Percentiles rank a stretch among this genome's conserved stretches.
Conservation (phyloP, 2,113 vertebrate species). For the Cochlearius cochlearius region DNA sequence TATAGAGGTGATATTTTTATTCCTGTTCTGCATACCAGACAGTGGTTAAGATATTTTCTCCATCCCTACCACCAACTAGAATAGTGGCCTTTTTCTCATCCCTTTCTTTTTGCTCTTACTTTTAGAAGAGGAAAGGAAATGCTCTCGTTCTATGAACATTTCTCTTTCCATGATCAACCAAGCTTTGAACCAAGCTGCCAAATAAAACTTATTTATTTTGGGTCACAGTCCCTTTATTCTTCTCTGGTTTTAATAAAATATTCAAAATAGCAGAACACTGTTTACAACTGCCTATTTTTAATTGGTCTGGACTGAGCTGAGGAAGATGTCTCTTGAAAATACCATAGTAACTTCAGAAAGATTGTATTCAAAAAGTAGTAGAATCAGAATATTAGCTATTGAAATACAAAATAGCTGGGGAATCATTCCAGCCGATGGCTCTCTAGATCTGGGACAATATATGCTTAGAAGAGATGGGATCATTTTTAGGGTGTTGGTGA, state of each 20-base stretch:
- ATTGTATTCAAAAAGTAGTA: neutral
- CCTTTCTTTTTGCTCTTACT: neutral
- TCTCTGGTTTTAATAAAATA: neutral
- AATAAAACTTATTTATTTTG: neutral
- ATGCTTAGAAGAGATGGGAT: neutral
- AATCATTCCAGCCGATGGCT: neutral
- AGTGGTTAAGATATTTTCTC: constrained; percentile 13
- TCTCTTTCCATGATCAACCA: neutral
- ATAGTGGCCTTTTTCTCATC: neutral
- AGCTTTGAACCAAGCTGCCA: neutral
- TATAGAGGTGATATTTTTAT: neutral
- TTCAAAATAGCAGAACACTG: neutral
- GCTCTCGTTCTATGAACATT: neutral
- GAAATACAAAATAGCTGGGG: neutral
- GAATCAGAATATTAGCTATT: neutral
- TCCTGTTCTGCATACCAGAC: neutral
- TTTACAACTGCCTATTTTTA: neutral
- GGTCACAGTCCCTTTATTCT: neutral
- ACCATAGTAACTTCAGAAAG: neutral
- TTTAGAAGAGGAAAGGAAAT: neutral
- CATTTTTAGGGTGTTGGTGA: neutral
- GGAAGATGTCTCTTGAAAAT: neutral
- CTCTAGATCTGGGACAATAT: neutral
- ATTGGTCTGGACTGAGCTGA: neutral
- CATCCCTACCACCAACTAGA: neutral